These are phyloP conservation scores for Tenebrosternarchus preto DNA, from an alignment of 2,113 vertebrate species.

Conservation along the genomic window DNA sequence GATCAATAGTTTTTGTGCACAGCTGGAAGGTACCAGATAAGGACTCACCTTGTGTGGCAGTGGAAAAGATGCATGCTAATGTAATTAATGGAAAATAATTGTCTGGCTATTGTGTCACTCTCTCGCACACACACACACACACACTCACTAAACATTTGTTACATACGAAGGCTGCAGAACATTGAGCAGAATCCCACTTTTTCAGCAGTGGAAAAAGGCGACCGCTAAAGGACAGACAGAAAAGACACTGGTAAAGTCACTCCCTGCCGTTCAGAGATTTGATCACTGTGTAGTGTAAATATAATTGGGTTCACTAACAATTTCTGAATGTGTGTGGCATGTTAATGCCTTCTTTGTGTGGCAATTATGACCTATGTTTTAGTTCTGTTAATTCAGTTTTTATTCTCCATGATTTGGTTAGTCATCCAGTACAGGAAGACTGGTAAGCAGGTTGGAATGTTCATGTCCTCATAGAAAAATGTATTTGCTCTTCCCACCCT, in stretches of 20 bases:
- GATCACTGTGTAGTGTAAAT: neutral
- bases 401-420: neutral
- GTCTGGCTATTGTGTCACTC: slow-evolving; percentile 38
- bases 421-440: neutral
- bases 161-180: no score
- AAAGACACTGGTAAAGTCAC: neutral
- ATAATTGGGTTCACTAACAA: slow-evolving; percentile 2
- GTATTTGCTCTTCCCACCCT: neutral
- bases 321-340: neutral
- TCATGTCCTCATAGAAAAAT: no score
- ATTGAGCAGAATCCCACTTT: neutral
- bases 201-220: neutral
- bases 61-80: slow-evolving; percentile 74
- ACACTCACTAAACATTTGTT: neutral
- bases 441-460: neutral
- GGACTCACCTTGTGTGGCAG: slow-evolving; percentile 79
- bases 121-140: neutral
- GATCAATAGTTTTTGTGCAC: slow-evolving; percentile 94
- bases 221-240: neutral
- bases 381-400: neutral
- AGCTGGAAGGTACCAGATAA: slow-evolving; percentile 88
- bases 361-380: neutral
- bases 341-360: neutral
- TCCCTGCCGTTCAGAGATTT: neutral
- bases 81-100: slow-evolving; percentile 73